phyloP scores from a whole-genome alignment of 2,113 vertebrate genomes.

The Hymenochirus boettgeri region DNA sequence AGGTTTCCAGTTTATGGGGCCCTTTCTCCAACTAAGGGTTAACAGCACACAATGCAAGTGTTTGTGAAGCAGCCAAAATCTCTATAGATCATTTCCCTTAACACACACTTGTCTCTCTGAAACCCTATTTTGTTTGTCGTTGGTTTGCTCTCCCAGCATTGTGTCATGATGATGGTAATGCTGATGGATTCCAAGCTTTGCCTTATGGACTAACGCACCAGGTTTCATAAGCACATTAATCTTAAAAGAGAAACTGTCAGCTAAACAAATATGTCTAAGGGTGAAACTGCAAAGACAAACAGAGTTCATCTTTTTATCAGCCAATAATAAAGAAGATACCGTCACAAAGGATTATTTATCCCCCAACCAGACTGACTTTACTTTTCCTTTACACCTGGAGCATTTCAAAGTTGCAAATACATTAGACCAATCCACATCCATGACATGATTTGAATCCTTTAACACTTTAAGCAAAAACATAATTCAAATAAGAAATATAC shows the following conservation, averaged over 20 bases:
- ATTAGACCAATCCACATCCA: neutral
- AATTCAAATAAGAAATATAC: too few relatives aligned
- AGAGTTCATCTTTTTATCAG: constrained; percentile 56
- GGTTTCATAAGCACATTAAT: constrained; percentile 88
- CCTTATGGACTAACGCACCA: constrained; percentile 67
- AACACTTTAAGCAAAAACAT: too few relatives aligned
- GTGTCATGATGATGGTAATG: constrained; percentile 70
- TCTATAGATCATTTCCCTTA: constrained; percentile 60
- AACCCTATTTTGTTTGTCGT: constrained; percentile 73
- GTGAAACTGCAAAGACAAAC: constrained; percentile 75
- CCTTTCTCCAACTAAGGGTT: too few relatives aligned
- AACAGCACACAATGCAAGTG: too few relatives aligned
- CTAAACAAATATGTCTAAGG: constrained; percentile 72
- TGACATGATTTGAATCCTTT: constrained; percentile 19
- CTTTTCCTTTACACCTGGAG: neutral
- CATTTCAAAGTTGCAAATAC: constrained; percentile 8
- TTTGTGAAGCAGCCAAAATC: constrained; percentile 56
- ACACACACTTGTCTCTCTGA: constrained; percentile 60
- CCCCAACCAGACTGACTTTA: constrained; percentile 37
- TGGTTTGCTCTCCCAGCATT: constrained; percentile 66
- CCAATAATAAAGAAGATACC: constrained; percentile 51
- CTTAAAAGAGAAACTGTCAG: constrained; percentile 88
- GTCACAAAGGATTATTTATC: constrained; percentile 47
- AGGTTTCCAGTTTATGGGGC: too few relatives aligned
- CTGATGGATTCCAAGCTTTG: constrained; percentile 77